Evolutionary conservation across 1,140 invertebrate genomes (phyloP), one percentile per base, ranked within the genome.

Genomic region (Sycophila sp.): DNA sequence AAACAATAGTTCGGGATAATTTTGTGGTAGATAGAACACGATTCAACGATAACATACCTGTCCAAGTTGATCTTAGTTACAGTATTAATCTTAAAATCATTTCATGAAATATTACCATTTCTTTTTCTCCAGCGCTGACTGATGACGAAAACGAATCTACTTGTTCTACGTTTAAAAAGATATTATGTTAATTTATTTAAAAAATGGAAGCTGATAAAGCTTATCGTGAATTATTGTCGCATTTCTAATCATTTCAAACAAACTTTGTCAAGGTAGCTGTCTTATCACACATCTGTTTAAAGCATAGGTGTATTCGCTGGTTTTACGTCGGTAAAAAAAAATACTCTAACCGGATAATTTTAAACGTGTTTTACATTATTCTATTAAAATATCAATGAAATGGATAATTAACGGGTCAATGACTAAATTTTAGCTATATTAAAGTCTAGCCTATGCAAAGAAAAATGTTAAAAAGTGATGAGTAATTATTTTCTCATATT

Each of bases 1-100:
- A 72, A 38, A 42, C 45, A 30, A 47, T 7, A 47, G 22, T n/a
- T n/a, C n/a, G 34, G 32, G 13, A 40, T 40, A 36, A 59, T 71
- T 74, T 71, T 83, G 80, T 82, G 79, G 82, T 83, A 81, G 8
- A 47, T 75, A 69, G n/a, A n/a, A n/a, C n/a, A 45, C n/a, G 62
- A 77, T 53, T 81, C 42, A 76, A 75, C 55, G 69, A 60, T 73
- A 66, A 77, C 75, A 75, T 72, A 75, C 75, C 80, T 79, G 68
- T 77, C 74, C 62, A 30, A 65, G 19, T 34, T 11, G 38, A 58
- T 55, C 26, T 15, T n/a, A 30, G 34, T 15, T 7, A 30, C 51
- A 55, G 51, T 55, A 55, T 55, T 55, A 55, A n/a, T n/a, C 19
- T 55, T 55, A 10, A 32, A 26, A 28, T 11, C 3, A 26, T 59